phyloP scores from a whole-genome alignment of 1,140 invertebrate genomes.

The Gerris buenoi region DNA sequence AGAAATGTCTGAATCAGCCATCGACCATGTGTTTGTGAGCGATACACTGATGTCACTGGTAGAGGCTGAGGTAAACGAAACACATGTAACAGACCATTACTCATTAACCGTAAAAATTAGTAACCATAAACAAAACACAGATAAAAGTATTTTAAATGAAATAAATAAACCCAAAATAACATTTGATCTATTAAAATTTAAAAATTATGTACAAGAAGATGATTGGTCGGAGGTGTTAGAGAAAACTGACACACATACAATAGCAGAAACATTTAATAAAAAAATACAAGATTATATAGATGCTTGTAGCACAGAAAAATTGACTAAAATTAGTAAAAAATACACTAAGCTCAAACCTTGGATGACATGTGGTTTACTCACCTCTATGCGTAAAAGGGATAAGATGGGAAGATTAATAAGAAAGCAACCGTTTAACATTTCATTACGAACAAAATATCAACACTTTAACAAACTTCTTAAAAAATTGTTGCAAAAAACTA shows the following conservation, averaged over 20 bases:
- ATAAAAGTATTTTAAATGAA: not conserved
- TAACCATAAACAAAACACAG: not conserved
- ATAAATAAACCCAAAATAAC: not conserved
- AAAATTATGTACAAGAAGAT: not conserved
- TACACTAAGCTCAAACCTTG: not conserved
- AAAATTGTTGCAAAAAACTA: not conserved
- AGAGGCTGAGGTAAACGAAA: not conserved
- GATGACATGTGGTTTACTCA: not conserved
- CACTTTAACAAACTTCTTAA: not conserved
- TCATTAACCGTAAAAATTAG: not conserved
- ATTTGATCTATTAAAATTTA: not conserved
- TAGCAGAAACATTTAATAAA: not conserved
- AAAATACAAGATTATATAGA: not conserved
- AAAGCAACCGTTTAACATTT: not conserved
- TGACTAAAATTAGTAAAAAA: not conserved
- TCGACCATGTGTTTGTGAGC: not conserved
- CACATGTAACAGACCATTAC: not conserved
- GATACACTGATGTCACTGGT: not conserved
- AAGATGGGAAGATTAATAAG: not conserved
- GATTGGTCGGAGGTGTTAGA: not conserved
- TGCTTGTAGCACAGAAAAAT: not conserved
- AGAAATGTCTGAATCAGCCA: not conserved
- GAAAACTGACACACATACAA: not conserved
- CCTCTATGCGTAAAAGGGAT: not conserved
- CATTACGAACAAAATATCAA: not conserved